phyloP scores from a whole-genome alignment of 1,140 invertebrate genomes.

The Dinoponera quadriceps region DNA sequence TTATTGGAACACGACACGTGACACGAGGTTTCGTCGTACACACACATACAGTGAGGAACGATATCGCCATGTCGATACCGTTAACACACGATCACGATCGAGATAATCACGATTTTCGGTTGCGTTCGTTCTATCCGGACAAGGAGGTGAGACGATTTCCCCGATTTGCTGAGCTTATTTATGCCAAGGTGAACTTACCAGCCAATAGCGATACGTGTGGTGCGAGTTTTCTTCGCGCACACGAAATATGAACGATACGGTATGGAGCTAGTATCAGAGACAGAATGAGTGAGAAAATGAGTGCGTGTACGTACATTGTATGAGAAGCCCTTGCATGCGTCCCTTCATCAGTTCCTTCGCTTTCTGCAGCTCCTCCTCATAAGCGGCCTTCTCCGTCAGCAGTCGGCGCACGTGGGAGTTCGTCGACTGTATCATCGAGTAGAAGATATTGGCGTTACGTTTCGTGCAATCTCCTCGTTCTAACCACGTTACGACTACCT shows the following conservation, averaged over 20 bases:
- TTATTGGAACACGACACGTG: constrained; percentile 36
- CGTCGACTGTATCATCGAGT: constrained; percentile 97
- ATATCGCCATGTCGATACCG: constrained; percentile 2
- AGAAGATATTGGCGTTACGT: constrained; percentile 95
- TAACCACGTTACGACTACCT: constrained; percentile 95
- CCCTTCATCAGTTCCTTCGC: constrained; percentile 92
- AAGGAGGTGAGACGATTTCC: constrained; percentile 52
- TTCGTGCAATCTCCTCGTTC: constrained; percentile 96
- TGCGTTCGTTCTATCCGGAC: constrained; percentile 58
- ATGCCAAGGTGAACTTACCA: constrained; percentile 80
- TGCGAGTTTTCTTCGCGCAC: constrained; percentile 77
- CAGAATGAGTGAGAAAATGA: constrained; percentile 47
- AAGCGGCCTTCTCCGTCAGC: constrained; percentile 92
- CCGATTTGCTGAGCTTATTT: constrained; percentile 41
- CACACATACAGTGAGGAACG: constrained; percentile 29
- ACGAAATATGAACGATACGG: constrained; percentile 71
- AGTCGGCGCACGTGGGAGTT: constrained; percentile 95
- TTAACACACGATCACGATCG: constrained; percentile 22
- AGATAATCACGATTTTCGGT: constrained; percentile 56
- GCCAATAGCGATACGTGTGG: constrained; percentile 78
- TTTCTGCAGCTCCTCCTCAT: constrained; percentile 94
- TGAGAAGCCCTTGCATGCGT: constrained; percentile 92
- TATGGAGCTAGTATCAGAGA: constrained; percentile 66
- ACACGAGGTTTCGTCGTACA: constrained; percentile 34
- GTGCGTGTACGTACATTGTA: constrained; percentile 92